Conservation (phyloP, 2,888 invertebrate genomes). For the Parapristionchus giblindavisi region DNA sequence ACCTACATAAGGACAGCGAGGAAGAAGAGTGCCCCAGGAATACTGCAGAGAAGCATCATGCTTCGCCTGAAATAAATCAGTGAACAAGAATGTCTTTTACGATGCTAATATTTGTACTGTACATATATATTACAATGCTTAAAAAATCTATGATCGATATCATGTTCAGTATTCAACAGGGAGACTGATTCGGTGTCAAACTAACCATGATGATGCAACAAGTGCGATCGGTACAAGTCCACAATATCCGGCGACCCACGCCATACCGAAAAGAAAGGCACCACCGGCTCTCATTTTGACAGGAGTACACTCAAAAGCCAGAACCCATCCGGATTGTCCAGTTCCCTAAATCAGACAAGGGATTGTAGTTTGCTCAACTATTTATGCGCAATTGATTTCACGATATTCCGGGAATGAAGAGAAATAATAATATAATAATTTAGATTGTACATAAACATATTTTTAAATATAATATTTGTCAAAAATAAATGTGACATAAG, state of each 20-base stretch:
- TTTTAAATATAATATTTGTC: too few species aligned
- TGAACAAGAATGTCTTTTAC: not conserved
- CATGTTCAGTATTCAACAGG: not conserved
- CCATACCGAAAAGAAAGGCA: constrained; percentile 58
- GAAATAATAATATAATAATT: too few species aligned
- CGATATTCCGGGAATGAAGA: too few species aligned
- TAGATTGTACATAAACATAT: too few species aligned
- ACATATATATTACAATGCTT: not conserved
- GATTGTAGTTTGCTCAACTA: not conserved
- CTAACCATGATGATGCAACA: constrained; percentile 6
- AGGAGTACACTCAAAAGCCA: constrained; percentile 61
- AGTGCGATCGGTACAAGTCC: constrained; percentile 4
- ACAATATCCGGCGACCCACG: constrained; percentile 47
- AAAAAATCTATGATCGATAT: not conserved
- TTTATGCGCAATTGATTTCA: not conserved
- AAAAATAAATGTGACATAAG: too few species aligned
- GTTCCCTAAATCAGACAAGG: constrained; percentile 42
- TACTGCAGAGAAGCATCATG: constrained; percentile 7
- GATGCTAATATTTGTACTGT: not conserved
- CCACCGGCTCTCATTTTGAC: constrained; percentile 58
- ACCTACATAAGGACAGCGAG: constrained; percentile 10
- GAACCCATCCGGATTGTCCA: constrained; percentile 55
- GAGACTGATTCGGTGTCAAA: not conserved
- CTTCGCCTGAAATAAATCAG: constrained; percentile 3
- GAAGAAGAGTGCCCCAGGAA: not conserved